Conservation (phyloP, 2,113 vertebrate species). For the Aegotheles bennettii region DNA sequence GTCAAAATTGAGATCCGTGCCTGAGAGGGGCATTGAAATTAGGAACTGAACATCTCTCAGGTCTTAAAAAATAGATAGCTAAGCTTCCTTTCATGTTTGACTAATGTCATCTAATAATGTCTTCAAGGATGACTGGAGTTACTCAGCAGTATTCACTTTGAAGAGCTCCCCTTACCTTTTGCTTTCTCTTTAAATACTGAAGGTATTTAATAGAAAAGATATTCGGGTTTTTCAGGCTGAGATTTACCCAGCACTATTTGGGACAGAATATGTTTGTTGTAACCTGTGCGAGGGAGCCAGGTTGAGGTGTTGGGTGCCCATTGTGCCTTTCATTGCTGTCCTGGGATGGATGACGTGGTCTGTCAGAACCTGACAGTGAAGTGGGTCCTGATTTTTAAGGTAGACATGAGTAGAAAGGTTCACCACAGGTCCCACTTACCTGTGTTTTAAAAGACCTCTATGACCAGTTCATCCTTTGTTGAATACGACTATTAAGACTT, state of each 20-base stretch:
- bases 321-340: neutral
- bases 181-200: neutral
- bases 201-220: neutral
- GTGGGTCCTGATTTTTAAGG: neutral
- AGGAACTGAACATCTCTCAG: neutral
- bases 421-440: neutral
- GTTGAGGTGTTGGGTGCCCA: neutral
- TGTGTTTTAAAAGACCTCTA: neutral
- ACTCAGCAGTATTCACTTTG: neutral
- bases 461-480: neutral
- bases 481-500: neutral
- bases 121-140: neutral
- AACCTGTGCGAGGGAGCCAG: neutral
- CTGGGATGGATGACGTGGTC: neutral
- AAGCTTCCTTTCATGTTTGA: neutral
- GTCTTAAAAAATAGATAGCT: accelerated
- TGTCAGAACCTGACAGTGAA: neutral
- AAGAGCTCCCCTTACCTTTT: neutral
- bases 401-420: neutral
- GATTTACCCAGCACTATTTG: neutral
- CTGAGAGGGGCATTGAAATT: neutral
- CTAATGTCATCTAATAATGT: neutral
- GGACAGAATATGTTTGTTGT: neutral
- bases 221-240: neutral
- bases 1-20: neutral